Conservation (phyloP, 2,888 invertebrate genomes). For the Eupeodes latifasciatus region DNA sequence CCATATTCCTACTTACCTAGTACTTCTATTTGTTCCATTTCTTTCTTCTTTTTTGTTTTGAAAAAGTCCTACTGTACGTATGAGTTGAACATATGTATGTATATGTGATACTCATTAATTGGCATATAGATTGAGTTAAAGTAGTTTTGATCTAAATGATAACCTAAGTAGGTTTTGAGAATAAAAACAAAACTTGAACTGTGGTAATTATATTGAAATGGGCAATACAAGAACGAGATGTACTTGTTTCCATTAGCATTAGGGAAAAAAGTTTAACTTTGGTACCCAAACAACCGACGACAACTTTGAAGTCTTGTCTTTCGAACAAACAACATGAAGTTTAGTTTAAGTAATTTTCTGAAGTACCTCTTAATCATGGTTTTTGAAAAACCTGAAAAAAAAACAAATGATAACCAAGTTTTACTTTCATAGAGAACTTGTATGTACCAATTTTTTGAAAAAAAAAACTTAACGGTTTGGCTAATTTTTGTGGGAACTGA, state of each 20-base stretch:
- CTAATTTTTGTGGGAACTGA: too few species aligned
- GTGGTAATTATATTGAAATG: neutral
- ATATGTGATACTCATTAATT: conserved; percentile 16
- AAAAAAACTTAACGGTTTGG: too few species aligned
- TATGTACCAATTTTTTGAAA: too few species aligned
- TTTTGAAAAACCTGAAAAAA: too few species aligned
- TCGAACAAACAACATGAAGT: too few species aligned
- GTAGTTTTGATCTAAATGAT: conserved; percentile 26
- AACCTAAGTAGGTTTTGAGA: conserved; percentile 25
- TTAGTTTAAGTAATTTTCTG: too few species aligned
- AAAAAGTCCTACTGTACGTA: too few species aligned
- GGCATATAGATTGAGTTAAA: conserved; percentile 18
- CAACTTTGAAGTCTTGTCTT: neutral
- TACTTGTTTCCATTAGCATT: neutral
- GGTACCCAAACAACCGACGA: neutral
- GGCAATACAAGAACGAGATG: neutral
- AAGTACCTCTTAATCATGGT: too few species aligned
- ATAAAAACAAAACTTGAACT: conserved; percentile 10
- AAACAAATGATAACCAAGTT: too few species aligned
- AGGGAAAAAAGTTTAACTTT: too few species aligned
- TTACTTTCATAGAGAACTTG: too few species aligned
- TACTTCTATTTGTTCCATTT: neutral
- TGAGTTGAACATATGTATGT: neutral
- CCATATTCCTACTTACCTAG: conserved; percentile 21
- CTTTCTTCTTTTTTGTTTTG: conserved; percentile 7